These are phyloP conservation scores for Apamea anceps DNA, from an alignment of 2,888 invertebrate genomes.

Conservation along the genomic window DNA sequence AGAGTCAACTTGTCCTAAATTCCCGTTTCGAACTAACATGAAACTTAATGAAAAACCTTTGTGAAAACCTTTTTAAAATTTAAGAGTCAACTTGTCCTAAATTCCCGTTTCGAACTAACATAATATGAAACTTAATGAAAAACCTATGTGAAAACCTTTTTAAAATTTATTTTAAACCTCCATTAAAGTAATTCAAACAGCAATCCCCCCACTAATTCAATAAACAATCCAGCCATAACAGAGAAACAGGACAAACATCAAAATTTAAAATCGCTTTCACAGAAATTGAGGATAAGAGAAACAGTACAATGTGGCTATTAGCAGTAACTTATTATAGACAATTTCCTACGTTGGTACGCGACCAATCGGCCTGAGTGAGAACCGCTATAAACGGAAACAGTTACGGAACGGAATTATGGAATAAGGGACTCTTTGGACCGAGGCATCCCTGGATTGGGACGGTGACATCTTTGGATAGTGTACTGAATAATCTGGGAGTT, in stretches of 20 bases:
- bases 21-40: not conserved
- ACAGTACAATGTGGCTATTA: constrained; percentile 80
- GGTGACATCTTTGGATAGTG: constrained; percentile 43
- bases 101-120: not conserved
- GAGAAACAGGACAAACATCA: constrained; percentile 72
- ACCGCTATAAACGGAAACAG: constrained; percentile 83
- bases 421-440: constrained; percentile 70
- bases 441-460: constrained; percentile 67
- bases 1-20: constrained; percentile 1
- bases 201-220: constrained; percentile 58
- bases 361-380: constrained; percentile 87
- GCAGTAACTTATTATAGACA: constrained; percentile 84
- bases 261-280: constrained; percentile 78
- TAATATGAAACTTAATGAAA: constrained; percentile 9
- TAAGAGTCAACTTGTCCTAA: not conserved
- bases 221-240: constrained; percentile 62
- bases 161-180: constrained; percentile 27
- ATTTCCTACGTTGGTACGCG: constrained; percentile 82
- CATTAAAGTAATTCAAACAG: constrained; percentile 57
- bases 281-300: constrained; percentile 77
- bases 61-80: constrained; percentile 14
- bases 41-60: constrained; percentile 5
- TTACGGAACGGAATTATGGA: constrained; percentile 79
- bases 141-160: constrained; percentile 7
- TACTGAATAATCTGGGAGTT: constrained; percentile 47